Base-by-base conservation (phyloP, 2,888 invertebrate species). In the Drosophila nigritarsus region DNA sequence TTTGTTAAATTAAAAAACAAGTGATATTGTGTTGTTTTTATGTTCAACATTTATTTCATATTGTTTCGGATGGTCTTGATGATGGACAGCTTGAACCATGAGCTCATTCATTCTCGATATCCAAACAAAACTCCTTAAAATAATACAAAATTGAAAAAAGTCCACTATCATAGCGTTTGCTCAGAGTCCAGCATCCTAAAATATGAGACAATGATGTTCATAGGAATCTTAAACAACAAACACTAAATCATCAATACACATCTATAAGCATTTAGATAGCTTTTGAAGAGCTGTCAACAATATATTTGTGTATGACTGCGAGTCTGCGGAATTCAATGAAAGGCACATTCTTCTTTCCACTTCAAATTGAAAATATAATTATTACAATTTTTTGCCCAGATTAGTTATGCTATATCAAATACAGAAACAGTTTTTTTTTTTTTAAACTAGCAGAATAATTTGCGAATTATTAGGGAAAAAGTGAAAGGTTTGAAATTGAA, bases 31-130 rank as follows among this genome's bases (percentile, higher is more conserved):
- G 34, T 65, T 54, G 59, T 48, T 82, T 78, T 59, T 54, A 75
- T 82, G 82, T 76, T 84, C 15, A 82, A 85, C 90, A 84, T 89
- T 87, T 89, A 84, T 87, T 87, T 79, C 53, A 82, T 70, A 66
- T 65, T 65, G 58, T 55, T 74, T 65, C 51, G 36, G 51, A 63
- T 68, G 70, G 53, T 64, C 32, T 63, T 55, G 64, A 64, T 65
- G 79, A 73, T 63, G 65, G 64, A 51, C 70, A 62, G 50, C 59
- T 38, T 42, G 51, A 42, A 30, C 62, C 53, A 29, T 54, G 32
- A 60, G 63, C 51, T 53, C 36, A 65, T 59, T 54, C 66, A 36
- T 54, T 66, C 82, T 38, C 15, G 11, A 29, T 32, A 30, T 24
- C 18, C 2, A 68, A 53, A 29, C 29, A 65, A n/a, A 50, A 36